These are phyloP conservation scores for Electrophaes corylata DNA, from an alignment of 2,888 invertebrate species.

Conservation along the genomic window DNA sequence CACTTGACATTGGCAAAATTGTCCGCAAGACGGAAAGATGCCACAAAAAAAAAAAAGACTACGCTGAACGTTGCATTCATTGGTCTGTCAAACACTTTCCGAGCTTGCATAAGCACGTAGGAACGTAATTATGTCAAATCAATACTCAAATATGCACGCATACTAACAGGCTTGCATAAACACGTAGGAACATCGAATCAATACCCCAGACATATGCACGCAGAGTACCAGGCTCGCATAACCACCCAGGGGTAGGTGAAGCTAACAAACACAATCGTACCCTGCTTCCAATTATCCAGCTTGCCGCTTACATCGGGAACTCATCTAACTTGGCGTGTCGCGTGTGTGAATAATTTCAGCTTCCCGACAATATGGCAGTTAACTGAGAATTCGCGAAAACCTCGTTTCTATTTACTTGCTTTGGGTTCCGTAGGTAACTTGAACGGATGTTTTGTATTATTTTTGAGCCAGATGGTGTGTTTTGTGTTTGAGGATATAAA, in stretches of 20 bases:
- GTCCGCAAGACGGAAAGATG: no score
- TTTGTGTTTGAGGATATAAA: not conserved
- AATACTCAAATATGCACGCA: not conserved
- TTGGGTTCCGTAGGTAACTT: not conserved
- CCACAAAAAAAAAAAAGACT: no score
- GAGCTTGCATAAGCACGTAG: no score
- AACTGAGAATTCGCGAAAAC: slow-evolving; percentile 18
- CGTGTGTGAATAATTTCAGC: slow-evolving; percentile 30
- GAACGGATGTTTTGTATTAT: not conserved
- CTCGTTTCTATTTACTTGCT: slow-evolving; percentile 1
- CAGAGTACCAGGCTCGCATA: slow-evolving; percentile 16
- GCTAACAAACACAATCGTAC: slow-evolving; percentile 43
- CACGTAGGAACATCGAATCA: not conserved
- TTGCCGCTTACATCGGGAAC: slow-evolving; percentile 27
- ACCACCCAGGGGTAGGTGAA: slow-evolving; percentile 17
- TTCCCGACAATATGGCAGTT: slow-evolving; percentile 22
- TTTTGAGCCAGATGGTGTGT: not conserved
- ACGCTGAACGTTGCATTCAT: no score
- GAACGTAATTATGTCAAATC: not conserved
- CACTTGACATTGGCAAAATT: no score
- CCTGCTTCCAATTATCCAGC: slow-evolving; percentile 60
- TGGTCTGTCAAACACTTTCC: no score
- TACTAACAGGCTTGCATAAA: not conserved
- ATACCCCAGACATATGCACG: slow-evolving; percentile 2
- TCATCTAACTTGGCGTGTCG: slow-evolving; percentile 29